Evolutionary conservation across 1,140 invertebrate genomes (phyloP), one percentile per base, ranked within the genome.

Genomic region (Drosophila triauraria): DNA sequence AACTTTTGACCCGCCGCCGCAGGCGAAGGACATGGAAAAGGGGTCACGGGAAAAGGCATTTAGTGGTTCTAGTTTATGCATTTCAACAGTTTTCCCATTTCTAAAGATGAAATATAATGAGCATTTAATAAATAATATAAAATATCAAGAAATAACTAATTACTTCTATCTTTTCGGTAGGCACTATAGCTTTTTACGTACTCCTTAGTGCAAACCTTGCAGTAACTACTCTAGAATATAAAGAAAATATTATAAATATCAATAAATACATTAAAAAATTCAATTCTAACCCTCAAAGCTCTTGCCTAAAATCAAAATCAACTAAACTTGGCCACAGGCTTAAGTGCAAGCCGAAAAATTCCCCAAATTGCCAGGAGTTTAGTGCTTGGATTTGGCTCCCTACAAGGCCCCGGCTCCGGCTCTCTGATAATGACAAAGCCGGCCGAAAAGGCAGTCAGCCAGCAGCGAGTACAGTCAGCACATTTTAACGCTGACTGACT

Each of bases 401-500:
- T 30, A 8, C 27, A 56, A 32, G 20, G 23, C 30, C 43, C 25
- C 13, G 35, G 10, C 32, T 35, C 12, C 20, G 20, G 10, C 32
- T 35, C 12, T 56, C 54, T 60, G 70, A 74, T 74, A 74, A 74
- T 74, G 68, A 74, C 68, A 72, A 51, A 51, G 53, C 44, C 46
- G 42, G 44, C 53, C 44, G 13, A 65, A 67, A 56, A 42, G 38
- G 32, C 32, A 35, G 9, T 35, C 32, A 35, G 32, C 32, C 32
- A 35, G 60, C 60, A 62, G 23, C 57, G 15, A 27, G 20, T 56
- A 60, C 70, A 74, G 67, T 74, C 70, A 74, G 70, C 70, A 74
- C 54, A 74, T 74, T 74, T 74, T 74, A 74, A 72, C 70, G 70
- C 68, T 72, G 67, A 72, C 69, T 59, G 67, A 68, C 64, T 65